Percentiles rank a stretch among this genome's conserved stretches.
phyloP scores from a whole-genome alignment of 2,113 vertebrate genomes.

The Fulmarus glacialis region DNA sequence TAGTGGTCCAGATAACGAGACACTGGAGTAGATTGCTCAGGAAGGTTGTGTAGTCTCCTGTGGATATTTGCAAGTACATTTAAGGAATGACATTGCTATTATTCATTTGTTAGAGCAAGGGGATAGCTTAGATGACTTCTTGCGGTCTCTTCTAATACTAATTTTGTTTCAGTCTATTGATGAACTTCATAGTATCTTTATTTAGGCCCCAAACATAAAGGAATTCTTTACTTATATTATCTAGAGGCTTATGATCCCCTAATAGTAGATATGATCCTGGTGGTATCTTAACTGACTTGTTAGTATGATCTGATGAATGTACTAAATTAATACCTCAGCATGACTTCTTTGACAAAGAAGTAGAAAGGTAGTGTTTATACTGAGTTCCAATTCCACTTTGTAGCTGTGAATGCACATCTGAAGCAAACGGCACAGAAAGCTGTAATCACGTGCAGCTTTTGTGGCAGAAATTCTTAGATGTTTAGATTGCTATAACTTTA shows the following conservation, averaged over 20 bases:
- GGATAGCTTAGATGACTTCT: neutral
- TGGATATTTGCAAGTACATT: neutral
- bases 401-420: neutral
- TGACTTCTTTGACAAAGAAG: neutral
- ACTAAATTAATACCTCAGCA: neutral
- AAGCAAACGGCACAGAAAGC: neutral
- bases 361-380: neutral
- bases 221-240: neutral
- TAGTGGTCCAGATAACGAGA: neutral
- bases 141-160: neutral
- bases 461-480: neutral
- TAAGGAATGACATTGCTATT: neutral
- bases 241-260: neutral
- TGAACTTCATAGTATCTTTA: neutral
- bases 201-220: neutral
- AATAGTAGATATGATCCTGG: neutral
- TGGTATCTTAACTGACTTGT: neutral
- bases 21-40: neutral
- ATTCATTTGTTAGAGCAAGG: neutral
- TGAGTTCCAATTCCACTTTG: neutral
- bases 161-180: neutral
- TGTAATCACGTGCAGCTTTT: neutral
- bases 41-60: neutral
- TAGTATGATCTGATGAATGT: neutral
- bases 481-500: neutral